Base-by-base conservation (phyloP, 92 coral and sea anemone species). In the Palythoa heliodiscus region DNA sequence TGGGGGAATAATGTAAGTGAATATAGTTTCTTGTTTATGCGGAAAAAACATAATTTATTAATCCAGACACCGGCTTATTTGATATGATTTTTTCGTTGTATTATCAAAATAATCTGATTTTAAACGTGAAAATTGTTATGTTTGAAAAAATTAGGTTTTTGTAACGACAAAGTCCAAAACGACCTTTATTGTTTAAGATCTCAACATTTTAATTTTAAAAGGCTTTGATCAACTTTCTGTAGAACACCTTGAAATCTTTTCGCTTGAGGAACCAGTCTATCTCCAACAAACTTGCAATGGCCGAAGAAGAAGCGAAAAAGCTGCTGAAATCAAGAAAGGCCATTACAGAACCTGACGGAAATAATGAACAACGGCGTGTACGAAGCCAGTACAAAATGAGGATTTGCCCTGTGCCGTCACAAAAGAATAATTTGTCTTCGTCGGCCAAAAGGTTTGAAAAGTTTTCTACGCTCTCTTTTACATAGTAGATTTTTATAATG, bases 361-460 rank as follows among this genome's bases (percentile, higher is more conserved):
- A 48, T 15, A 52, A 77, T 13, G 47, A 80, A 66, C 73, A 80
- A 66, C 73, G 61, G 14, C 57, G 73, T 50, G 73, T 67, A 8
- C 70, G 71, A 78, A 24, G 74, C 61, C 73, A 43, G 22, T 80
- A 63, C 61, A 64, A 47, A 80, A 80, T 80, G 84, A 80, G 84
- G 84, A 80, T 80, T 80, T 80, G 84, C 84, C 40, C 73, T 20
- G 60, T 80, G 15, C 74, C 53, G 14, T 29, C 84, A n/a, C 75
- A 48, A 66, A 80, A 80, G 50, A 80, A 22, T 29, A 29, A 29
- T 39, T 48, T n/a, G 73, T 48, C 84, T 19, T 80, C 84, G 20
- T 80, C 84, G 64, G 84, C 84, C 37, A 80, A 66, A 80, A 80
- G 84, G 84, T 80, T 48, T 60, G 60, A 43, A 67, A 64, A 22